Base-by-base conservation (phyloP, 2,888 invertebrate genomes). In the Papilio demoleus region DNA sequence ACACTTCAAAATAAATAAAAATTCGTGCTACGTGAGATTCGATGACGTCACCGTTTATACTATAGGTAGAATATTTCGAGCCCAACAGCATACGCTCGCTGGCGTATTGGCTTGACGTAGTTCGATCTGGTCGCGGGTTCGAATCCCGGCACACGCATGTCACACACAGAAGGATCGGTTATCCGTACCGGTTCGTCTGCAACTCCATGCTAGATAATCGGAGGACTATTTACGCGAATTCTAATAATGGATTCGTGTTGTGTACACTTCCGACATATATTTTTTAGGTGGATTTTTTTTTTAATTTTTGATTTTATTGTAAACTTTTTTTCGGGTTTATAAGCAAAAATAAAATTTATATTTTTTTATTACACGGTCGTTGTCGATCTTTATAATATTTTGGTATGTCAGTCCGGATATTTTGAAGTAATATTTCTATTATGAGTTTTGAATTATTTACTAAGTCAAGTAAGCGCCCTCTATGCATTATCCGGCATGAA, bases 211-310 rank as follows among this genome's bases (percentile, higher is more conserved):
- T 73, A 88, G 71, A 62, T 36, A 61, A 42, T 6, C 12, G 61
- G 85, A 81, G 81, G 75, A 83, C 62, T 80, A 86, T 89, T 89
- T 88, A 83, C 85, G 75, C 79, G 75, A 68, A 73, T 74, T 73
- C 40, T 45, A 62, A 14, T 19, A 63, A 68, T 74, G 71, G 72
- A 77, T 67, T 74, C 79, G 80, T 74, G 88, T 85, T 81, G 89
- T 89, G 89, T 89, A 89, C 88, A 80, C 86, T 87, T 87, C 85
- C 87, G 68, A 89, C 80, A 89, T 72, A 75, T 78, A 75, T 77
- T 65, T 72, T 61, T 34, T n/a, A 58, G 12, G 11, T 58, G 14
- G 17, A 50, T 56, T 36, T 22, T 58, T 36, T 22, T 38, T 9
- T 22, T 11, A 27, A 14, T 64, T 19, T 61, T 27, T 1, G 24